Conservation (phyloP, 1,140 invertebrate species). For the Zophobas atratus region DNA sequence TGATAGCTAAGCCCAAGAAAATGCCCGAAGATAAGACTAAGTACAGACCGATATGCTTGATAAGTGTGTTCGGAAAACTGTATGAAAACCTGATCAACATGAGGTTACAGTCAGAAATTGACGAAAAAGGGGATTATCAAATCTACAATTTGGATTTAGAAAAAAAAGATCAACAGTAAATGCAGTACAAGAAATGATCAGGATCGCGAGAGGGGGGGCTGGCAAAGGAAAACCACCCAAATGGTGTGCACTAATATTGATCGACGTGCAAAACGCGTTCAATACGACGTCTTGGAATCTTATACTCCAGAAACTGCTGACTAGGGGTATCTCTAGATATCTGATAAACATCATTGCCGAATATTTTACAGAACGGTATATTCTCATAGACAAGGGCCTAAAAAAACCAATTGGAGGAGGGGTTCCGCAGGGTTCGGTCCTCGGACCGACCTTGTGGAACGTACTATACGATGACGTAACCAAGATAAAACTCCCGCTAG, state of each 20-base stretch:
- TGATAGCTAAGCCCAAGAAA: constrained; percentile 24
- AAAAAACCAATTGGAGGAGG: too few relatives aligned
- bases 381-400: background rate
- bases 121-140: constrained; percentile 11
- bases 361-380: constrained; percentile 19
- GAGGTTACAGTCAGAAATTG: constrained; percentile 23
- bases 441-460: constrained; percentile 67
- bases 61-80: constrained; percentile 22
- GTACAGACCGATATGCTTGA: constrained; percentile 48
- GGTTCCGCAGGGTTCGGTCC: constrained; percentile 68
- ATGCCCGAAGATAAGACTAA: background rate
- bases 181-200: background rate
- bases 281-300: constrained; percentile 28
- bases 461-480: constrained; percentile 49
- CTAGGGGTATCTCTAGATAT: background rate
- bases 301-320: constrained; percentile 8
- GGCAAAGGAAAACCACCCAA: background rate
- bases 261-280: constrained; percentile 47
- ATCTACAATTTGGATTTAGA: constrained; percentile 6
- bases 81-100: constrained; percentile 36
- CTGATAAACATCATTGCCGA: background rate
- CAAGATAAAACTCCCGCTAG: background rate
- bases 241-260: constrained; percentile 10
- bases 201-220: background rate
- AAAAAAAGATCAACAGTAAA: background rate